Percentiles rank a stretch among this genome's conserved stretches.
These are phyloP conservation scores for Halcyon smyrnensis DNA, from an alignment of 2,797 vertebrate species.

Conservation along the genomic window DNA sequence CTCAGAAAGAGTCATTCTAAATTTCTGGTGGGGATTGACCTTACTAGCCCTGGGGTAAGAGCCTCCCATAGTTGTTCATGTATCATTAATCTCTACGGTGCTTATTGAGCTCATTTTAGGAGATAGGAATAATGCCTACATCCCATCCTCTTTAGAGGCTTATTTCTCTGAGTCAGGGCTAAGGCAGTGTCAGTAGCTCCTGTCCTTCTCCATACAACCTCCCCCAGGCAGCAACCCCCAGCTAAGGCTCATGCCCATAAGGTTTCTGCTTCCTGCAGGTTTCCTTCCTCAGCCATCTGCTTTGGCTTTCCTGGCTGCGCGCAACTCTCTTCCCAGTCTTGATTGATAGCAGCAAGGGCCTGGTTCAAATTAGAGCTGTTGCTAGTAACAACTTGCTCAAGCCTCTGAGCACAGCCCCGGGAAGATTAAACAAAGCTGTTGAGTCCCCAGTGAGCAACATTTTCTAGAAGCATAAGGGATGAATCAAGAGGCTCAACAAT, in stretches of 20 bases:
- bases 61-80: neutral
- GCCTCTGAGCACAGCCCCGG: accelerated
- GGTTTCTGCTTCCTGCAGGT: neutral
- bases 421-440: neutral
- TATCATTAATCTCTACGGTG: neutral
- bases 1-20: neutral
- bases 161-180: neutral
- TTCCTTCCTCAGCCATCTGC: neutral
- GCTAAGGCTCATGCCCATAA: neutral
- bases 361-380: neutral
- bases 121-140: neutral
- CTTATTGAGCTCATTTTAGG: neutral
- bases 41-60: neutral
- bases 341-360: neutral
- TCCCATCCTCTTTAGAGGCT: neutral
- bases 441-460: neutral
- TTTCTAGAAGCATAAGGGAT: neutral
- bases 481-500: neutral
- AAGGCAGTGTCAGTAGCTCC: accelerated
- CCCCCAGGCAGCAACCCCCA: neutral
- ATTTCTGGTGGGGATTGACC: neutral
- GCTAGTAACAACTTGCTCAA: neutral
- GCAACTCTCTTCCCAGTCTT: accelerated
- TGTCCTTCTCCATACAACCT: neutral
- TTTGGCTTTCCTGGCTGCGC: neutral